These are phyloP conservation scores for Atlantisia rogersi DNA, from an alignment of 2,113 vertebrate genomes.

Conservation along the genomic window DNA sequence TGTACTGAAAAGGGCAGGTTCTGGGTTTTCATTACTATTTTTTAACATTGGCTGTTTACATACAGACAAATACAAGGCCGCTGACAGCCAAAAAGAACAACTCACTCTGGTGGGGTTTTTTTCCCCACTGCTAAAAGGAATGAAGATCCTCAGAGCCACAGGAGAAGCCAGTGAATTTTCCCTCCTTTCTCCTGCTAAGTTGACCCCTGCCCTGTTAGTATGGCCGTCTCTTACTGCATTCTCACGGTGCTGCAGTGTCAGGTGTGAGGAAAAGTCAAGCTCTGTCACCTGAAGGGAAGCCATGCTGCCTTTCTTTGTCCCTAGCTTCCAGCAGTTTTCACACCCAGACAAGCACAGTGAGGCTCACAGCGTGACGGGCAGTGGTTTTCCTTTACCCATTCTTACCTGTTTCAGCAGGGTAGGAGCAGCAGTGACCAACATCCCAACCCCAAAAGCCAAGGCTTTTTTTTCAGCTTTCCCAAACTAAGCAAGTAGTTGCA, in stretches of 20 bases:
- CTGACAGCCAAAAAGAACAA: neutral
- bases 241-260: neutral
- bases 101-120: neutral
- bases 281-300: neutral
- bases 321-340: neutral
- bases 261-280: neutral
- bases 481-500: neutral
- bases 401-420: neutral
- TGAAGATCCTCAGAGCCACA: neutral
- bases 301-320: neutral
- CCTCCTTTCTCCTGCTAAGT: neutral
- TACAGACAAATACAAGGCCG: neutral
- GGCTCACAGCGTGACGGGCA: neutral
- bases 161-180: neutral
- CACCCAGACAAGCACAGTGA: neutral
- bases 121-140: neutral
- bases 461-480: neutral
- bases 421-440: neutral
- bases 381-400: neutral
- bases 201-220: neutral
- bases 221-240: neutral
- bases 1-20: neutral
- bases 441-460: neutral
- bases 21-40: neutral
- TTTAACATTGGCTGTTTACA: neutral